Evolutionary conservation across 64 coral and sea anemone genomes (phyloP), one percentile per base, ranked within the genome.

Genomic region (Exaiptasia diaphana): DNA sequence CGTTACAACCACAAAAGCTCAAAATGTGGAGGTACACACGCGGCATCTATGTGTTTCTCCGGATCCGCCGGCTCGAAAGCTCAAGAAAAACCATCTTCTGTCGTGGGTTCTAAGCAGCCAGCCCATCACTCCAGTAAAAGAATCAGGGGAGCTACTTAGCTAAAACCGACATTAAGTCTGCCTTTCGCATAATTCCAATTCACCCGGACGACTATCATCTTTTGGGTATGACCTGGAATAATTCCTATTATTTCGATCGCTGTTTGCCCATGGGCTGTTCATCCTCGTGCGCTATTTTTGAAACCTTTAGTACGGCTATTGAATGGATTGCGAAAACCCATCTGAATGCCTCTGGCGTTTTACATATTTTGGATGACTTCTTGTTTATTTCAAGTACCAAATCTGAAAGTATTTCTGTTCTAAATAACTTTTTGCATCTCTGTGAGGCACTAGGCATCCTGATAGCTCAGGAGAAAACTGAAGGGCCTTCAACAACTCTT

Each of bases 361-460:
- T 87, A 15, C 71, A 86, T 76, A 64, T 86, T 31, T 15, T 77
- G 5, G 83, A 86, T 77, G 84, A 78, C 35, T 87, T 77, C 40
- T 34, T 87, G 1, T 67, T 87, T 9, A 14, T 45, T n/a, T 25
- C 0, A 12, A 2, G 0, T 1, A 45, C 83, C 23, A 9, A 41
- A 36, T 29, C 72, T 12, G 5, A 22, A 78, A 77, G 73, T 48
- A 20, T 35, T 3, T 9, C n/a, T 17, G 23, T 14, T 5, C 15
- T 87, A 13, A 1, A 65, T 20, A 12, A 25, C 8, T 87, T 87
- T 53, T 46, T 87, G 18, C 9, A 22, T 8, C 44, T 87, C 12
- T 87, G 83, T 43, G 29, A 45, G 2, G 31, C 76, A 49, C 5
- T 77, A 2, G 83, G 83, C 0, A 48, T 90, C 4, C 87, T 68